Base-by-base conservation (phyloP, 2,113 vertebrate species). In the Pagrus major region DNA sequence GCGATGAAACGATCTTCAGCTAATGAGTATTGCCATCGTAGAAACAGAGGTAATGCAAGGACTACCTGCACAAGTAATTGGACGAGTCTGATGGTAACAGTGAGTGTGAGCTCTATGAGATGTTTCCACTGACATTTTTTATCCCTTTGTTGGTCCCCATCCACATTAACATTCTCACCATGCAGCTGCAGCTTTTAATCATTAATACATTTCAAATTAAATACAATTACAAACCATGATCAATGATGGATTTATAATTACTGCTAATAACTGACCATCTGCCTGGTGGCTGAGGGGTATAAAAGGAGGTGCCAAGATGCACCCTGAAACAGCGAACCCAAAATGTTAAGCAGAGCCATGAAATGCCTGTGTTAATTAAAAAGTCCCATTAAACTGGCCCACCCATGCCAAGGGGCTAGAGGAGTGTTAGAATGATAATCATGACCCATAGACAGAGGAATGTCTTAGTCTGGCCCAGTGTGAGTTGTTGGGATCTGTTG, bases 191-290 rank as follows among this genome's bases (percentile, higher is more conserved):
- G 88, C 76, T 76, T 82, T 94, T 86, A 93, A 94, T 94, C 93
- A 94, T 94, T 95, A 90, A 94, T 94, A 88, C 80, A 87, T 88
- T 92, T 93, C 90, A 92, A 92, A 91, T 94, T 92, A 94, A 92
- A 93, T 93, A 93, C 91, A 91, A 92, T 92, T 93, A 92, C 86
- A 92, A 93, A 93, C 86, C 86, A 87, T 95, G 93, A 96, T 93
- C 94, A 93, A 94, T 94, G 93, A 94, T 93, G 88, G 93, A 93
- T 92, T 93, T 94, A 95, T 95, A 97, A 95, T 96, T 93, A 93
- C 86, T 87, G 90, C 90, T 95, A 96, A 94, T 96, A 96, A 95
- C 93, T 93, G 93, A 94, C 95, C 96, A 97, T 96, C 96, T 96
- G 95, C 93, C 92, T 84, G 90, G 86, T 72, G 93, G 93, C 84